These are phyloP conservation scores for Epinephelus coioides DNA, from an alignment of 2,797 vertebrate species.

Conservation along the genomic window DNA sequence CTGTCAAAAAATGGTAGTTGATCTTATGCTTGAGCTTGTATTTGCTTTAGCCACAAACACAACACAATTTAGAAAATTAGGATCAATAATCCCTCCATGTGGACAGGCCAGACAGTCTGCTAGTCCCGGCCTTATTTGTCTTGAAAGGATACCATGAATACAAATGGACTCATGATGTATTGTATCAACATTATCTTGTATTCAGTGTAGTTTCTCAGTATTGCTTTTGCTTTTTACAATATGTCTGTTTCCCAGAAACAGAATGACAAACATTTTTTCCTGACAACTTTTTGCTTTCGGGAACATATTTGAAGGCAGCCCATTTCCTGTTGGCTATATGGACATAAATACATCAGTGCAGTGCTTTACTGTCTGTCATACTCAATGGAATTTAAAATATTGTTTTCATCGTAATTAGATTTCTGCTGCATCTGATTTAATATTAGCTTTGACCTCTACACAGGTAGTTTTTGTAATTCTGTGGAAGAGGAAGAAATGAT, in stretches of 20 bases:
- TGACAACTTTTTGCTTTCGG: neutral
- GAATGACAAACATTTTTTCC: neutral
- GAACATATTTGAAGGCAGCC: neutral
- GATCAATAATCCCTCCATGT: neutral
- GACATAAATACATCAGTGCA: neutral
- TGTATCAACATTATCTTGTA: neutral
- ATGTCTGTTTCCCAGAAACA: slow-evolving; percentile 1
- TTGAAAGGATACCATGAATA: neutral
- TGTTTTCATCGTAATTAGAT: neutral
- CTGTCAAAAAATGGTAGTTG: too few species aligned
- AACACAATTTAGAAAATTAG: slow-evolving; percentile 6
- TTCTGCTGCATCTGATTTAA: too few species aligned
- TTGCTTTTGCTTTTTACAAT: neutral
- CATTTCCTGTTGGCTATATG: neutral
- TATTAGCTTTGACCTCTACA: too few species aligned
- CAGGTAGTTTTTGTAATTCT: too few species aligned
- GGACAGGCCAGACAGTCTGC: neutral
- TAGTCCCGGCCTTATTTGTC: neutral
- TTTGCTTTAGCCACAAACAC: neutral
- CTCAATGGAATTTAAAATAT: neutral
- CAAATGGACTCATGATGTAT: slow-evolving; percentile 8
- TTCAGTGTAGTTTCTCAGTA: neutral
- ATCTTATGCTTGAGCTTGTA: neutral
- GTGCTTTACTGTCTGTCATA: neutral
- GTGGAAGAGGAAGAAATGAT: too few species aligned